Percentiles rank a stretch among this genome's conserved stretches.
phyloP scores from a whole-genome alignment of 2,888 invertebrate genomes.

The Phyllotreta cruciferae region DNA sequence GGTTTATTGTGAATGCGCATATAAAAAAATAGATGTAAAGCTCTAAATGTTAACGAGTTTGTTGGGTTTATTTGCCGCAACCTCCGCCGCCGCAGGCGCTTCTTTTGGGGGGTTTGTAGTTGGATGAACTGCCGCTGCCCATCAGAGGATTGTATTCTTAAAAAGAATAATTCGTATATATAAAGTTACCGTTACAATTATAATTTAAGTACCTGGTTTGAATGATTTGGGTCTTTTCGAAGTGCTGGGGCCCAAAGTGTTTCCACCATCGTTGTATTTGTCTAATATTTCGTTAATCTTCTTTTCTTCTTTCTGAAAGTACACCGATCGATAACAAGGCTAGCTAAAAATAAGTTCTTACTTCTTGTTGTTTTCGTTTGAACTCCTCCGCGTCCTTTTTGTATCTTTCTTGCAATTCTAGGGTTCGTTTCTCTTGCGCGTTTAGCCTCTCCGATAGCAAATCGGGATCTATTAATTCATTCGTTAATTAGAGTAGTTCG shows the following conservation, averaged over 20 bases:
- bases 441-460: slow-evolving; percentile 52
- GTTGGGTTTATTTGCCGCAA: slow-evolving; percentile 48
- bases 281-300: slow-evolving; percentile 50
- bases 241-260: slow-evolving; percentile 47
- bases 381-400: slow-evolving; percentile 52
- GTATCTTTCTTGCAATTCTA: slow-evolving; percentile 60
- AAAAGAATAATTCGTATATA: slow-evolving; percentile 34
- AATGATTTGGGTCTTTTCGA: slow-evolving; percentile 37
- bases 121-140: slow-evolving; percentile 52
- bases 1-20: slow-evolving; percentile 78
- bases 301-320: slow-evolving; percentile 52
- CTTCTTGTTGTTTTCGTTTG: slow-evolving; percentile 56
- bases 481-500: neutral
- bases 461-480: slow-evolving; percentile 58
- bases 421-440: slow-evolving; percentile 56
- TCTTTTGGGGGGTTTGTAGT: slow-evolving; percentile 55
- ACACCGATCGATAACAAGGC: neutral
- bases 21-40: neutral
- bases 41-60: neutral
- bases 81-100: slow-evolving; percentile 56
- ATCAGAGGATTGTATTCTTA: slow-evolving; percentile 57
- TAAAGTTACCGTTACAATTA: neutral
- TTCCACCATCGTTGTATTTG: slow-evolving; percentile 44
- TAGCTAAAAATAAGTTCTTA: slow-evolving; percentile 35
- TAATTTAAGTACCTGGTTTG: slow-evolving; percentile 43